Percentiles rank a stretch among this genome's conserved stretches.
Conservation (phyloP, 2,113 vertebrate species). For the Macaca mulatta region DNA sequence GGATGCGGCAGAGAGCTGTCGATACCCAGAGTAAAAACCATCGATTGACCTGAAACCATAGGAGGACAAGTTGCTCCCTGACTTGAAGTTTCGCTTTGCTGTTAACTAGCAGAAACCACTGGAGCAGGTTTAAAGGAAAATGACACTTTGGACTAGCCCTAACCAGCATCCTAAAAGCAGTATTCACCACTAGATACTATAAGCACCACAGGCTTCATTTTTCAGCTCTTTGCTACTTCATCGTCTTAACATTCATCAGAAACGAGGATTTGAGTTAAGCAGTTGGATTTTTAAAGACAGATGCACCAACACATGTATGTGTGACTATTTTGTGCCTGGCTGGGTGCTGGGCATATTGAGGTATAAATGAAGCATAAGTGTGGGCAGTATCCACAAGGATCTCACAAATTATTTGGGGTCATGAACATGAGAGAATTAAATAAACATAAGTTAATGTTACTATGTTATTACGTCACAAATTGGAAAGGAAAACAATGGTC, state of each 20-base stretch:
- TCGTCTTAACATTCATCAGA: not conserved
- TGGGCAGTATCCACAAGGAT: not conserved
- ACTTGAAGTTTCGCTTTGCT: constrained; percentile 56
- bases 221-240: not conserved
- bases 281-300: not conserved
- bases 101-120: constrained; percentile 40
- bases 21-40: constrained; percentile 55
- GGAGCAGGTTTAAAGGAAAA: constrained; percentile 20
- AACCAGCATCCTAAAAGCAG: not conserved
- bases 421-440: not conserved
- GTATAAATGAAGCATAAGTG: not conserved
- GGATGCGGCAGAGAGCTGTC: not conserved
- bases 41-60: constrained; percentile 45
- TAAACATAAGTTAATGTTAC: not conserved
- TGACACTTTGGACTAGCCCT: not conserved
- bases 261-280: not conserved
- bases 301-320: not conserved
- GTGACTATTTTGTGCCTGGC: not conserved
- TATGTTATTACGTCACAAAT: not conserved
- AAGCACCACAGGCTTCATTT: not conserved
- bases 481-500: not conserved
- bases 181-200: not conserved
- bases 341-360: not conserved
- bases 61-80: not conserved
- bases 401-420: not conserved